Base-by-base conservation (phyloP, 1,140 invertebrate genomes). In the Apolygus lucorum region DNA sequence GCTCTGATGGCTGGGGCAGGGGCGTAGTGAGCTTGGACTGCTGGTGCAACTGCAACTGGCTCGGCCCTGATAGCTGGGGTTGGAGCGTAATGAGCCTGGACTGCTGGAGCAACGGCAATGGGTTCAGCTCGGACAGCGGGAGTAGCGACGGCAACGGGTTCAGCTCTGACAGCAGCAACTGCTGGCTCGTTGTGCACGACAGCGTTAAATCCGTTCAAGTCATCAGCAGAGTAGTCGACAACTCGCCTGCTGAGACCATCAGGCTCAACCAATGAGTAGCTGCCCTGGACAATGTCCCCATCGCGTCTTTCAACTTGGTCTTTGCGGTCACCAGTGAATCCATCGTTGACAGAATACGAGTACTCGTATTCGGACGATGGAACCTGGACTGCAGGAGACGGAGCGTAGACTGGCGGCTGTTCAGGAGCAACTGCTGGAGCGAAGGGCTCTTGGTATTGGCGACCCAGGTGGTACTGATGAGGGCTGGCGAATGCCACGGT, bases 241-340 rank as follows among this genome's bases (percentile, higher is more conserved):
- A 71, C 75, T 68, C 77, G 72, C 1, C 73, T 68, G 24, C 72
- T 72, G 8, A 59, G 22, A 26, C 78, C 78, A 70, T 78, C 77
- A 21, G 78, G 72, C 25, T 77, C 77, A 59, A 80, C 73, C 65
- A 84, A 79, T 2, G 83, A 84, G 78, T 89, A 89, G 74, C 86
- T 83, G 26, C 88, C 88, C 21, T 79, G 78, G 28, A 89, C 87
- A 1, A 83, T 81, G 74, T 89, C 86, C 49, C 87, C 88, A 70
- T 86, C 81, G 54, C 88, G 82, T 49, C 81, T 82, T 76, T 89
- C 87, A 72, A 85, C 82, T 71, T 88, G 86, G 72, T 26, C 54
- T 22, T 59, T 59, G 54, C 4, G 11, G 22, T 59, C 54, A 17
- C 54, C 54, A 11, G 54, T 59, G 11, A 59, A 21, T 24, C 13